Evolutionary conservation across 1,140 invertebrate genomes (phyloP).

Genomic region (Fopius arisanus): DNA sequence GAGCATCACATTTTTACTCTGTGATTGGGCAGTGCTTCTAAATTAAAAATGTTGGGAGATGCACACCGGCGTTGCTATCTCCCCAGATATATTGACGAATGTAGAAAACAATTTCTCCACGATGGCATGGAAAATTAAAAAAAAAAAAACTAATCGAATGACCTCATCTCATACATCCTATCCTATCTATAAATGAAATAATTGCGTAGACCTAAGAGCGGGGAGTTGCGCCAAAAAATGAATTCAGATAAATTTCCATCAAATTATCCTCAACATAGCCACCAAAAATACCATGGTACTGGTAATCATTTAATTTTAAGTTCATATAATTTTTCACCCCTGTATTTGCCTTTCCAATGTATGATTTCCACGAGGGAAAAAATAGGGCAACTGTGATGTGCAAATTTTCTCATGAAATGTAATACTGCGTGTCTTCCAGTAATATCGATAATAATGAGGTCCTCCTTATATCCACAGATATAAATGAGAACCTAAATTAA

Average conservation of each 20-base stretch:
- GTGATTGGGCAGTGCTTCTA: constrained; percentile 31
- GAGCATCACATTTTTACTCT: neutral
- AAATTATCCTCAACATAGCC: neutral
- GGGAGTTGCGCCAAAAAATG: constrained; percentile 51
- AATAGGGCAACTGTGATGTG: neutral
- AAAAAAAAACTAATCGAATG: constrained; percentile 29
- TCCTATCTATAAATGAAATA: constrained; percentile 19
- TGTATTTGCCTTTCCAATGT: constrained; percentile 32
- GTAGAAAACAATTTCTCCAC: constrained; percentile 1
- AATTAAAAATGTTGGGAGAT: constrained; percentile 48
- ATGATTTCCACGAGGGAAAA: constrained; percentile 19
- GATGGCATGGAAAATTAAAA: constrained; percentile 25
- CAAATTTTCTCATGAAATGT: constrained; percentile 13
- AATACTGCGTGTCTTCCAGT: constrained; percentile 33
- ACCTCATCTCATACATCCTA: constrained; percentile 36
- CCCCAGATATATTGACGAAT: neutral
- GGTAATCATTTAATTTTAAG: neutral
- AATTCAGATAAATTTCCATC: neutral
- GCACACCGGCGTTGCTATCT: constrained; percentile 54
- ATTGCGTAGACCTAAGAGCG: constrained; percentile 55
- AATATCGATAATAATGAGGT: too few species aligned
- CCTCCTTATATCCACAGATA: too few species aligned
- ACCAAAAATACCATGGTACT: neutral
- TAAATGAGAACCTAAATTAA: neutral
- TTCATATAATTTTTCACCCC: neutral